These are phyloP conservation scores for Ganaspis sp. DNA, from an alignment of 1,140 invertebrate species.

Conservation along the genomic window DNA sequence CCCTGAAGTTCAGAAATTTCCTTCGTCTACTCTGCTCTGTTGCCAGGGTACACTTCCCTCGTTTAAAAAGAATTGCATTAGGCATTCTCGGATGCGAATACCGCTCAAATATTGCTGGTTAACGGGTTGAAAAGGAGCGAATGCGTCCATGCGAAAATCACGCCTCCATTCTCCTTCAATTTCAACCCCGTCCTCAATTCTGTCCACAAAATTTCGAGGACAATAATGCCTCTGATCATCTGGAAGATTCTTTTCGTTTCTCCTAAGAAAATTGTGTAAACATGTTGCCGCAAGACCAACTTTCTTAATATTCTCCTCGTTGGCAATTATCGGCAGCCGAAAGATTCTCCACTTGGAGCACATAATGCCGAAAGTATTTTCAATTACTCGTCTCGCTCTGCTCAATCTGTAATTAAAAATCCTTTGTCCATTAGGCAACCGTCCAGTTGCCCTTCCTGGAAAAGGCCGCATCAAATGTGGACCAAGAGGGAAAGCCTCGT, in stretches of 20 bases:
- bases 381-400: conserved; percentile 68
- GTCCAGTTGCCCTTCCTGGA: conserved; percentile 50
- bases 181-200: neutral
- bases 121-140: neutral
- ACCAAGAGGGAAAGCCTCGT: conserved; percentile 67
- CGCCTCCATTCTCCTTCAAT: neutral
- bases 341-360: conserved; percentile 70
- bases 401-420: conserved; percentile 70
- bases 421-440: conserved; percentile 53
- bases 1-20: no score
- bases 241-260: neutral
- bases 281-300: neutral
- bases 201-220: neutral
- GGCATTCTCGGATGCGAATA: no score
- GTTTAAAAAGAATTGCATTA: no score
- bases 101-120: no score
- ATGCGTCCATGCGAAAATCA: neutral
- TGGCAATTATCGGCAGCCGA: conserved; percentile 31
- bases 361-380: conserved; percentile 73
- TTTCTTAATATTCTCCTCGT: neutral
- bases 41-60: no score
- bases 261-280: neutral
- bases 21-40: no score
- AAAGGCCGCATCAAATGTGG: conserved; percentile 67
- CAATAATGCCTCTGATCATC: neutral